These are phyloP conservation scores for Brachirus orientalis DNA, from an alignment of 2,113 vertebrate genomes.

Conservation along the genomic window DNA sequence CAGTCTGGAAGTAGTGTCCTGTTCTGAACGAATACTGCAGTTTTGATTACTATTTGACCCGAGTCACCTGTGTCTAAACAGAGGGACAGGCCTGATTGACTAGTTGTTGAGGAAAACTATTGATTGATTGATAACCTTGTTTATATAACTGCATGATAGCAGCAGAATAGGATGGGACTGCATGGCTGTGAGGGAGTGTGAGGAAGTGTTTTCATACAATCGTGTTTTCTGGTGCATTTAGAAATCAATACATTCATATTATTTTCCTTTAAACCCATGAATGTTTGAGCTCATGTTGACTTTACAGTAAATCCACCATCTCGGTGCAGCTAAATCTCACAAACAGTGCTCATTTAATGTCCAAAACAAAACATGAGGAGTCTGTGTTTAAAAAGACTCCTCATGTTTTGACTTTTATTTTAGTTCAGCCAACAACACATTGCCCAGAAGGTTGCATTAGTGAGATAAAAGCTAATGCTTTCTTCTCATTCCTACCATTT, in stretches of 20 bases:
- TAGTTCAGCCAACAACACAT: neutral
- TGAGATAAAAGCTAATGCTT: slow-evolving; percentile 20
- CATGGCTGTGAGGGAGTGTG: neutral
- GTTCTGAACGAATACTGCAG: neutral
- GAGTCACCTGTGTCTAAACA: neutral
- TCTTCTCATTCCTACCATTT: slow-evolving; percentile 5
- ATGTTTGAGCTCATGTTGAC: neutral
- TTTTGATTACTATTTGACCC: slow-evolving; percentile 20
- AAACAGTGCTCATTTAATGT: neutral
- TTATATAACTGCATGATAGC: slow-evolving; percentile 53
- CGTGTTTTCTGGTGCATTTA: neutral
- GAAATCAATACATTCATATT: neutral
- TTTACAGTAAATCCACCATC: neutral
- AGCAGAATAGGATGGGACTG: slow-evolving; percentile 4
- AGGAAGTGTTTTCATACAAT: neutral
- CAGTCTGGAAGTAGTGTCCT: neutral
- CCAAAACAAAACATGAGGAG: neutral
- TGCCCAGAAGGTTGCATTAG: slow-evolving; percentile 39
- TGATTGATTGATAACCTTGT: slow-evolving; percentile 40
- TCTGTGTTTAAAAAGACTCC: too few species aligned
- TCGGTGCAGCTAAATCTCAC: neutral
- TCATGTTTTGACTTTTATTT: slow-evolving; percentile 16
- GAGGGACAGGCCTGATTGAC: slow-evolving; percentile 1
- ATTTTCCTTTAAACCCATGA: neutral
- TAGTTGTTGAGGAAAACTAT: slow-evolving; percentile 25